Percentiles rank a stretch among this genome's conserved stretches.
Evolutionary conservation across 2,113 vertebrate genomes (phyloP).

Genomic region (Myxocyprinus asiaticus): DNA sequence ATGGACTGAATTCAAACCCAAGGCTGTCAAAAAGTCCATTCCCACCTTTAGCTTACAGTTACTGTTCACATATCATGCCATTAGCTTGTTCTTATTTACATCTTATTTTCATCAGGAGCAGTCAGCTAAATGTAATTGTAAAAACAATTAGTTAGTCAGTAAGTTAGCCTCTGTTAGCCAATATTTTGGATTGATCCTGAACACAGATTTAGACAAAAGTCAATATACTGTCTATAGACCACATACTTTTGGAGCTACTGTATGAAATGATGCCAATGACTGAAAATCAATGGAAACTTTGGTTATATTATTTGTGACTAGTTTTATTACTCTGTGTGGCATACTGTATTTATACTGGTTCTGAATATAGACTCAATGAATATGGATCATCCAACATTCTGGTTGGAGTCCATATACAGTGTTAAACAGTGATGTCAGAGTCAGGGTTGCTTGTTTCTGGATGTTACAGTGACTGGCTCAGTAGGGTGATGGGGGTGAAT

Average conservation of each 20-base stretch:
- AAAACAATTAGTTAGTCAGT: too few species aligned
- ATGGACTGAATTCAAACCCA: slow-evolving; percentile 3
- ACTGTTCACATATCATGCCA: not conserved
- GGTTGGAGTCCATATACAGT: not conserved
- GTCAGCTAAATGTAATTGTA: too few species aligned
- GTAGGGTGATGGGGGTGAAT: slow-evolving; percentile 15
- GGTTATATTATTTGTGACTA: too few species aligned
- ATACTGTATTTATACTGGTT: too few species aligned
- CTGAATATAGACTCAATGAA: not conserved
- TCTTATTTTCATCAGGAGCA: too few species aligned
- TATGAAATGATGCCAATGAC: too few species aligned
- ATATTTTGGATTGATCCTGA: too few species aligned
- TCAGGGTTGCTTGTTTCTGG: not conserved
- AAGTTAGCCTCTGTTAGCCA: not conserved
- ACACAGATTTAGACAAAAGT: not conserved
- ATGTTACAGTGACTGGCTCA: not conserved
- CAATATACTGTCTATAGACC: too few species aligned
- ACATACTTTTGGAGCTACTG: too few species aligned
- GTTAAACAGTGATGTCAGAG: not conserved
- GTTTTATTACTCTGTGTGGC: too few species aligned
- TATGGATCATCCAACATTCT: not conserved
- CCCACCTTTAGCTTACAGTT: not conserved
- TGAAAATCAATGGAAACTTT: too few species aligned
- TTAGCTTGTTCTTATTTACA: not conserved
- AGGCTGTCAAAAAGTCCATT: not conserved